Evolutionary conservation across 53 echinoderm and acorn worm species (phyloP).

Genomic region (Echinometra lucunter): DNA sequence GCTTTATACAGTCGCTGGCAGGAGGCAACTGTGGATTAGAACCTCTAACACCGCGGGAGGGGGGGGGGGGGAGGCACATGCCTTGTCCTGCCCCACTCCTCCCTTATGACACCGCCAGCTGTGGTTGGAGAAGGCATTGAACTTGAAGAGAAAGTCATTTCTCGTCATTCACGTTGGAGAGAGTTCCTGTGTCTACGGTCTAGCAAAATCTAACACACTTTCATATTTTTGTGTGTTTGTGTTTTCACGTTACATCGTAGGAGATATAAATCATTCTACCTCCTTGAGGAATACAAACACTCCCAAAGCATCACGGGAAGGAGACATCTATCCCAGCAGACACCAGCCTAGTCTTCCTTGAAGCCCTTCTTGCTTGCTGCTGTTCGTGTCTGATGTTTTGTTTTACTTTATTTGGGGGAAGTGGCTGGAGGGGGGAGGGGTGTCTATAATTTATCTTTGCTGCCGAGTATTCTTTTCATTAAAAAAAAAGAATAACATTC

Average conservation of each 20-base stretch:
- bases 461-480: too few relatives aligned
- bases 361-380: not conserved
- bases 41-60: too few relatives aligned
- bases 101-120: not conserved
- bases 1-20: too few relatives aligned
- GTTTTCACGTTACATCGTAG: not conserved
- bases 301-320: slow-evolving; percentile 53
- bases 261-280: slow-evolving; percentile 28
- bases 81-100: not conserved
- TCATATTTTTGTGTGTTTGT: not conserved
- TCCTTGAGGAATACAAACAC: slow-evolving; percentile 17
- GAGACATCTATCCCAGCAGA: slow-evolving; percentile 48
- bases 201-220: not conserved
- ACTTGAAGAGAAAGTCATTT: slow-evolving; percentile 21
- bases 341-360: not conserved
- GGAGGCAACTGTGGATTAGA: too few relatives aligned
- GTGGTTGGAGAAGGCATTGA: slow-evolving; percentile 12
- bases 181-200: slow-evolving; percentile 9
- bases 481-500: too few relatives aligned
- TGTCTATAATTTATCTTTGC: too few relatives aligned
- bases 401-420: too few relatives aligned
- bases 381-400: not conserved
- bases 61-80: not conserved
- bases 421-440: too few relatives aligned
- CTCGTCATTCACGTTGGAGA: not conserved